Percentiles rank a stretch among this genome's conserved stretches.
These are phyloP conservation scores for Apamea epomidion DNA, from an alignment of 2,888 invertebrate species.

Conservation along the genomic window DNA sequence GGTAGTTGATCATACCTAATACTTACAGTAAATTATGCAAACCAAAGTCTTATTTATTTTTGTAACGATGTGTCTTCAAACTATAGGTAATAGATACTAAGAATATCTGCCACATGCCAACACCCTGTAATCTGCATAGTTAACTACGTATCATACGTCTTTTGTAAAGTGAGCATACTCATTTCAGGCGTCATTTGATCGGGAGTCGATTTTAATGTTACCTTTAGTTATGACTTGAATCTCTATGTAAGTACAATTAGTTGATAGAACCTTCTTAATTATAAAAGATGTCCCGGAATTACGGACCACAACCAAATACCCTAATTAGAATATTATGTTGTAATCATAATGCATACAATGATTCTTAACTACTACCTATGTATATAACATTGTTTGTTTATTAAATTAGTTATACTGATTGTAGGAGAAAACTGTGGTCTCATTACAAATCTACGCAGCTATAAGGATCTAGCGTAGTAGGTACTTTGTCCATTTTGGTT, in stretches of 20 bases:
- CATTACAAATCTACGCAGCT: too few relatives aligned
- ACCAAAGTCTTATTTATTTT: background rate
- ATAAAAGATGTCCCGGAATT: too few relatives aligned
- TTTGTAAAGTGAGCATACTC: constrained; percentile 52
- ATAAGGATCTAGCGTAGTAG: too few relatives aligned
- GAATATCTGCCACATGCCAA: background rate
- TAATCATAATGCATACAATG: too few relatives aligned
- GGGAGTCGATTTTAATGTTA: background rate
- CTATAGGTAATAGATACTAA: background rate
- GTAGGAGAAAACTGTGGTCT: too few relatives aligned
- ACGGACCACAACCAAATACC: too few relatives aligned
- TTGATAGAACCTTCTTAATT: background rate
- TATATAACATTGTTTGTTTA: too few relatives aligned
- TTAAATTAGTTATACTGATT: too few relatives aligned
- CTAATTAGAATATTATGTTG: too few relatives aligned
- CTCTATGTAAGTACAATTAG: background rate
- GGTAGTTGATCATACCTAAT: too few relatives aligned
- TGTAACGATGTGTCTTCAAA: background rate
- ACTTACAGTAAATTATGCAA: background rate
- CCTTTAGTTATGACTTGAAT: constrained; percentile 22
- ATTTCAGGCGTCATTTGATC: constrained; percentile 46
- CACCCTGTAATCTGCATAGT: constrained; percentile 26
- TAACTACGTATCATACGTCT: constrained; percentile 17
- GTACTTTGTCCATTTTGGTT: too few relatives aligned
- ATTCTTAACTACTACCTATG: too few relatives aligned